Evolutionary conservation across 2,797 vertebrate species (phyloP), one percentile per base, ranked within the genome.

Genomic region (Eleutherodactylus coqui): DNA sequence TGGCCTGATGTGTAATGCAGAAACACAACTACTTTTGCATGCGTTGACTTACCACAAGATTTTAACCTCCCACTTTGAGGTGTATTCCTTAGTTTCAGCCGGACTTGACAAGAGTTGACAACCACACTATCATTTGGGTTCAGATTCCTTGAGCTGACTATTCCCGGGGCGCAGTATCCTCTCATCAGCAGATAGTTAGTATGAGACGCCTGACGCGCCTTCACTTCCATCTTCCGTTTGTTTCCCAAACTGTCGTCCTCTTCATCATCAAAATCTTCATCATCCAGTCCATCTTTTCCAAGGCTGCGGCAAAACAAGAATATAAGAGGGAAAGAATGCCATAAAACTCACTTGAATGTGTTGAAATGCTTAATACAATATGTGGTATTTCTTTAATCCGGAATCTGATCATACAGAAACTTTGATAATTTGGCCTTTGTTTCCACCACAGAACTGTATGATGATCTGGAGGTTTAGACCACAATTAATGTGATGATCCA

Each of bases 181-280:
- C 94, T 92, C 97, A 99, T 97, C 89, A 99, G 94, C 88, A 99
- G 91, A 92, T 98, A 99, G 90, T 98, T 99, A 81, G 98, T 98
- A 92, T 98, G 98, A 0, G 97, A 99, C 0, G 97, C 97, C 69
- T 98, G 97, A 13, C 93, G 95, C 8, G 96, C 92, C 75, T 96
- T 97, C 88, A 98, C 95, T 85, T 96, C 96, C 0, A 96, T 90
- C 79, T 91, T 94, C 79, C 93, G 95, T 75, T 91, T 95, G 45
- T 90, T 87, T 1, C 94, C 95, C 0, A 93, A 85, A 6, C 93
- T 92, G 0, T 97, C 96, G 0, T 95, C 96, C 0, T 97, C 95
- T 0, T 97, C 95, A 0, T 95, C 94, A 0, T 95, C 75, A 0
- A 95, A 94, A 0, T 95, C 94, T 0, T 97, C 96, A 0, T 98